Evolutionary conservation across 1,140 invertebrate genomes (phyloP).

Genomic region (Penaeus indicus): DNA sequence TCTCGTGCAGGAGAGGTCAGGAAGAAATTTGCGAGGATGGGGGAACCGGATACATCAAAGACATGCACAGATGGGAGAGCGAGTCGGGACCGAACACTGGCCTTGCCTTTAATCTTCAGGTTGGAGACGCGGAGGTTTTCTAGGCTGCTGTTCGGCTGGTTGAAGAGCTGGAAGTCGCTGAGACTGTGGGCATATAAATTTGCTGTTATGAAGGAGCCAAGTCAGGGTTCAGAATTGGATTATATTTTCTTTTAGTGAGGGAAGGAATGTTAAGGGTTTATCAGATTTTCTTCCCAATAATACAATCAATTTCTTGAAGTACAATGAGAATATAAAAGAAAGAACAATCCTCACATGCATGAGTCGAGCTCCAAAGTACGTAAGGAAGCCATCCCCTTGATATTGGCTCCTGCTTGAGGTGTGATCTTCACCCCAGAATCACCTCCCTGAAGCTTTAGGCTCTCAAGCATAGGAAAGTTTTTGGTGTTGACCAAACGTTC

Average conservation of each 20-base stretch:
- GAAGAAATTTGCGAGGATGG: slow-evolving; percentile 11
- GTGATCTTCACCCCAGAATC: neutral
- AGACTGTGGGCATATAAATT: slow-evolving; percentile 7
- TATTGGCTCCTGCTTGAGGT: neutral
- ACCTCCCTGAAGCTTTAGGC: slow-evolving; percentile 6
- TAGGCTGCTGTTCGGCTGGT: slow-evolving; percentile 22
- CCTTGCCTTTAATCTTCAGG: neutral
- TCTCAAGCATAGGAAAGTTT: slow-evolving; percentile 13
- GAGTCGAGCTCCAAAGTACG: slow-evolving; percentile 14
- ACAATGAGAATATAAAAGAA: neutral
- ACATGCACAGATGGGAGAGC: slow-evolving; percentile 26
- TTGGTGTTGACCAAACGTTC: neutral
- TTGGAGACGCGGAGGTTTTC: slow-evolving; percentile 12
- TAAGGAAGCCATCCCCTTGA: neutral
- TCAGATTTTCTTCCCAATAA: neutral
- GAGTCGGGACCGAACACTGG: neutral
- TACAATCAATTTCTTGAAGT: neutral
- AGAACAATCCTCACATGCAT: slow-evolving; percentile 7
- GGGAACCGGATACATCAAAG: slow-evolving; percentile 39
- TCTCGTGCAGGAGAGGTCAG: neutral
- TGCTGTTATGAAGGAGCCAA: neutral
- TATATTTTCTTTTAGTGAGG: neutral
- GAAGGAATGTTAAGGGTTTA: neutral
- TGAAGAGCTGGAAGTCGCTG: neutral
- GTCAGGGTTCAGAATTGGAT: too few relatives aligned